Conservation (phyloP, 2,113 vertebrate genomes). For the Paramormyrops kingsleyae region DNA sequence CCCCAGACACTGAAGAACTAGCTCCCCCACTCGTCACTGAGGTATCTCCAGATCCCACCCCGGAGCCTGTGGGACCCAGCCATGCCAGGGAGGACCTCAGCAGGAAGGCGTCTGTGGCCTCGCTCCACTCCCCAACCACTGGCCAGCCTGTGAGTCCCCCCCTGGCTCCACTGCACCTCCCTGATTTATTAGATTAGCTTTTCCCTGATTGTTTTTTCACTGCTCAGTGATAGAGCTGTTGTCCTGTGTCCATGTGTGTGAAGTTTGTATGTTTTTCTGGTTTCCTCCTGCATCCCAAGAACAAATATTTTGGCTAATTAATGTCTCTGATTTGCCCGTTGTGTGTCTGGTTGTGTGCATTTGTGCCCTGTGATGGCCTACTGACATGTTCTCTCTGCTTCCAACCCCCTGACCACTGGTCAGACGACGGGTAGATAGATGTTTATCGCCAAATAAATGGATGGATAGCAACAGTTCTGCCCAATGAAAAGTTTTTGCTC, state of each 20-base stretch:
- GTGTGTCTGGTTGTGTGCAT: not conserved
- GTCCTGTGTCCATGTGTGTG: not conserved
- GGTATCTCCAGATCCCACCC: not conserved
- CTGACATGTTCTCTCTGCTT: too few relatives aligned
- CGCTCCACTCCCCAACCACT: constrained; percentile 50
- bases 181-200: not conserved
- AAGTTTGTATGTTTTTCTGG: not conserved
- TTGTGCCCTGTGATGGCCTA: not conserved
- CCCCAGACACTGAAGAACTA: not conserved
- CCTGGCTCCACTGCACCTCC: not conserved
- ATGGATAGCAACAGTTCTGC: not conserved
- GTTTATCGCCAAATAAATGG: not conserved
- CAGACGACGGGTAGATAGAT: not conserved
- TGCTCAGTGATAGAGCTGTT: not conserved
- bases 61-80: not conserved
- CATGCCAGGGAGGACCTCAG: constrained; percentile 39
- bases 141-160: constrained; percentile 45
- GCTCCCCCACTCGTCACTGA: not conserved
- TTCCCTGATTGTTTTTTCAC: not conserved
- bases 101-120: constrained; percentile 35
- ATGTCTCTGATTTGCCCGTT: not conserved
- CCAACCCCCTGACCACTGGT: not conserved
- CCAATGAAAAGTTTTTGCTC: not conserved
- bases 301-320: not conserved
- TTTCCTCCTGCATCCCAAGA: not conserved